Conservation (phyloP, 2,797 vertebrate species). For the Champsocephalus esox region DNA sequence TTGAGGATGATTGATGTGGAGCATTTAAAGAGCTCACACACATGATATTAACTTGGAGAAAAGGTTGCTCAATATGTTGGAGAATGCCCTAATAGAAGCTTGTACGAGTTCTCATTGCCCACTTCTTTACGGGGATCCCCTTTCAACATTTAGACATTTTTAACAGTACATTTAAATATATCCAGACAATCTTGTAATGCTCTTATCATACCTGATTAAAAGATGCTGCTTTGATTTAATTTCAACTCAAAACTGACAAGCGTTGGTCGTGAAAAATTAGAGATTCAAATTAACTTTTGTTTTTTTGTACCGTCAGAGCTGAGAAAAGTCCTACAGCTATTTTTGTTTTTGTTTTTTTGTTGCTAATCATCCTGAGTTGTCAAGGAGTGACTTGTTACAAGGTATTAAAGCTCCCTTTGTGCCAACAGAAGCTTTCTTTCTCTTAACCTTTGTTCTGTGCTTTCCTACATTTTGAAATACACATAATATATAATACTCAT, state of each 20-base stretch:
- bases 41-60: slow-evolving; percentile 21
- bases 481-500: slow-evolving; percentile 34
- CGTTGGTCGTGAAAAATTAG: not conserved
- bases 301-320: slow-evolving; percentile 17
- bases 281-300: slow-evolving; percentile 18
- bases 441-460: slow-evolving; percentile 23
- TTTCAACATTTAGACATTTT: slow-evolving; percentile 9
- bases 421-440: slow-evolving; percentile 37
- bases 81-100: slow-evolving; percentile 30
- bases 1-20: slow-evolving; percentile 22
- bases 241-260: not conserved
- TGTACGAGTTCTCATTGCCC: slow-evolving; percentile 20
- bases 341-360: slow-evolving; percentile 9
- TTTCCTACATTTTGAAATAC: slow-evolving; percentile 25
- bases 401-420: slow-evolving; percentile 47
- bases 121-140: not conserved
- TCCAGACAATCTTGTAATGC: not conserved
- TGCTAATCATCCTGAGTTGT: slow-evolving; percentile 30
- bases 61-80: slow-evolving; percentile 35
- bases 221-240: not conserved
- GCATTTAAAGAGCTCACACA: slow-evolving; percentile 37
- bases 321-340: slow-evolving; percentile 30
- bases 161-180: not conserved
- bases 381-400: slow-evolving; percentile 52
- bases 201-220: not conserved